Evolutionary conservation across 2,888 invertebrate genomes (phyloP).

Genomic region (Girardia tigrina): DNA sequence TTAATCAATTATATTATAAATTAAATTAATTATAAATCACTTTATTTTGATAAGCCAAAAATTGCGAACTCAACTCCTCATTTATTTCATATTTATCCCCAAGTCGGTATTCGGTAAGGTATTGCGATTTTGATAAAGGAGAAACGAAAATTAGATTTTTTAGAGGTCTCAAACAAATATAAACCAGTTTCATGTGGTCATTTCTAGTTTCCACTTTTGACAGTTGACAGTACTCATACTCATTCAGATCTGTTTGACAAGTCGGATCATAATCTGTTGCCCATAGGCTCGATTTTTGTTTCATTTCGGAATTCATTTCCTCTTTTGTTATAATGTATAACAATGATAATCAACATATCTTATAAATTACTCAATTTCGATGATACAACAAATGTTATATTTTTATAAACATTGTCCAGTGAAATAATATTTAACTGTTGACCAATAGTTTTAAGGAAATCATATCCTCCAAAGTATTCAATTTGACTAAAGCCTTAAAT

Average conservation of each 20-base stretch:
- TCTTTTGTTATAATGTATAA: not conserved
- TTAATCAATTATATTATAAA: too few relatives aligned
- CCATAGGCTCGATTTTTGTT: not conserved
- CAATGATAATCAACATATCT: not conserved
- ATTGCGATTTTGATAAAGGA: not conserved
- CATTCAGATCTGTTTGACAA: conserved; percentile 4
- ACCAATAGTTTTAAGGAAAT: not conserved
- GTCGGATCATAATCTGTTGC: conserved; percentile 9
- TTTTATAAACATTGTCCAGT: conserved; percentile 2
- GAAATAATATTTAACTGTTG: not conserved
- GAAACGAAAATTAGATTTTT: conserved; percentile 14
- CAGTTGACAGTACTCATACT: not conserved
- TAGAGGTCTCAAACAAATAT: not conserved
- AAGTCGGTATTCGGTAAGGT: not conserved
- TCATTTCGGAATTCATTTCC: not conserved
- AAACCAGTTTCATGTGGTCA: not conserved
- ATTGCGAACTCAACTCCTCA: not conserved
- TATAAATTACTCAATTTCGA: not conserved
- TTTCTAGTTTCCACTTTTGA: not conserved
- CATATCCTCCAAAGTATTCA: not conserved
- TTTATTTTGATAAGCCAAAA: not conserved
- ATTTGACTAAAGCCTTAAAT: not conserved
- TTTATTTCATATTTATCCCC: not conserved
- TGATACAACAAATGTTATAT: not conserved
- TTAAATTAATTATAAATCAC: too few relatives aligned